phyloP scores from a whole-genome alignment of 2,797 vertebrate species.

The Sciaenops ocellatus region DNA sequence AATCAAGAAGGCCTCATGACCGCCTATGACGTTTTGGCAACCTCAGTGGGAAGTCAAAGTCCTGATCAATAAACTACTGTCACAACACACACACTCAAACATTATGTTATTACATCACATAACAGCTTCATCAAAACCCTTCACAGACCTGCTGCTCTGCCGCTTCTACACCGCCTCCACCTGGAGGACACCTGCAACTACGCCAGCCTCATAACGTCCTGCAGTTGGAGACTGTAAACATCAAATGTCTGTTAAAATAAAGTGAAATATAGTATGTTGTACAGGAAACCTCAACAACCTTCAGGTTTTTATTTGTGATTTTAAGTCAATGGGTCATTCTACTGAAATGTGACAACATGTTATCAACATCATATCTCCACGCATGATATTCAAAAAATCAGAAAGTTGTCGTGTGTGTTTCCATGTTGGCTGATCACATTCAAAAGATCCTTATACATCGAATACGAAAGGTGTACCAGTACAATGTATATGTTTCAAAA shows the following conservation, averaged over 20 bases:
- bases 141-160: background rate
- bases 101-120: too few species aligned
- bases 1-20: too few species aligned
- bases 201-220: background rate
- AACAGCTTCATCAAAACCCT: background rate
- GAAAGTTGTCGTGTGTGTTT: background rate
- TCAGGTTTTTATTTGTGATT: background rate
- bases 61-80: too few species aligned
- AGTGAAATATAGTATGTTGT: background rate
- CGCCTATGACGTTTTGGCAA: too few species aligned
- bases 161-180: constrained; percentile 29
- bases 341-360: background rate
- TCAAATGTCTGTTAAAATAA: background rate
- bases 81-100: too few species aligned
- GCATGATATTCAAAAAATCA: background rate
- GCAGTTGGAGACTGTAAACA: background rate
- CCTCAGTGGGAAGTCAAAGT: too few species aligned
- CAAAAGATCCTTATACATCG: background rate
- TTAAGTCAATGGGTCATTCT: background rate
- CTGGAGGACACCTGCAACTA: constrained; percentile 31
- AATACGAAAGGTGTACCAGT: background rate
- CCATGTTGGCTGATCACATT: background rate
- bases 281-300: background rate
- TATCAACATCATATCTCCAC: background rate
- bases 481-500: too few species aligned